Evolutionary conservation across 2,113 vertebrate genomes (phyloP), one percentile per base, ranked within the genome.

Genomic region (Eudyptes chrysolophus): DNA sequence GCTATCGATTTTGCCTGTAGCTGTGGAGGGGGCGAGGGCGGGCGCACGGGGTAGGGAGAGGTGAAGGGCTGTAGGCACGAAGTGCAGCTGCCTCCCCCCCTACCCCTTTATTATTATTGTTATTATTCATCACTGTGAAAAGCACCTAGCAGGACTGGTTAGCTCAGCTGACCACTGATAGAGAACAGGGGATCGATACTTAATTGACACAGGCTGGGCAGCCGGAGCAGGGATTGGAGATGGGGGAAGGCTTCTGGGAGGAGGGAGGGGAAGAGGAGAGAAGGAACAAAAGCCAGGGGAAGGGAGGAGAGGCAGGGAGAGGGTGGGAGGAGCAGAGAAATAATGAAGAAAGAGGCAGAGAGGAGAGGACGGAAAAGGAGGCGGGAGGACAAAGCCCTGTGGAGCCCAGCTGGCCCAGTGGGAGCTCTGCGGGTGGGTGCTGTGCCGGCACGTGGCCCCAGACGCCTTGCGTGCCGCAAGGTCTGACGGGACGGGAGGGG

Each of bases 1-100:
- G 46, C 94, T 96, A 98, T 97, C 86, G 98, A 98, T 98, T 98
- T 96, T 97, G 98, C 97, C 97, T 80, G 96, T 97, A 96, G 97
- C 97, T 93, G 91, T 92, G 96, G 96, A 94, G 91, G 91, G 96
- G 97, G 95, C 38, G 83, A 87, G 95, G 96, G 96, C 66, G 55
- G 87, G 83, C 13, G 70, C 4, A 58, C 27, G 48, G 88, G 93
- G 92, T 90, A 93, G 95, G 84, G 92, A 94, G 95, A 95, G 95
- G 97, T 96, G 96, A 96, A 97, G 96, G 96, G 97, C 94, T 97
- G 94, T 65, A 96, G 94, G 94, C 95, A 93, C 62, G 10, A 62
- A 93, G 94, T 86, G 81, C 92, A 96, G 95, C 93, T 95, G 90
- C 89, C 93, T 96, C 90, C 84, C 94, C 58, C 92, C 79, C 90